These are phyloP conservation scores for Ormyrus thymus DNA, from an alignment of 2,888 invertebrate genomes.

Conservation along the genomic window DNA sequence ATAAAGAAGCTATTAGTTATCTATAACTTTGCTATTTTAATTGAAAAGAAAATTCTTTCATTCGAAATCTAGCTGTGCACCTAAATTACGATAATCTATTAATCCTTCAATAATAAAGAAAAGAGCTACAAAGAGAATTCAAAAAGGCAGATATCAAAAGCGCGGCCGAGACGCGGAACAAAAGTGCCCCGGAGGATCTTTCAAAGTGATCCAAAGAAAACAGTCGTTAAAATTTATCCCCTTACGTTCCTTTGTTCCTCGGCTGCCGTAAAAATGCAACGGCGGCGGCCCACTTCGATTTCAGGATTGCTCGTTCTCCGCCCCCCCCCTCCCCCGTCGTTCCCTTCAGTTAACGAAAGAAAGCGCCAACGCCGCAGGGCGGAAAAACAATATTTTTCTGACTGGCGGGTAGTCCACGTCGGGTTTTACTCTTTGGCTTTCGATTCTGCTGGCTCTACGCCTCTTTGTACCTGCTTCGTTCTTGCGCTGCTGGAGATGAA, in stretches of 20 bases:
- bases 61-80: neutral
- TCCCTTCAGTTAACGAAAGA: slow-evolving; percentile 48
- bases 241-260: slow-evolving; percentile 52
- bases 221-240: slow-evolving; percentile 56
- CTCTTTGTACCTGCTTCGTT: neutral
- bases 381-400: slow-evolving; percentile 58
- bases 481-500: neutral
- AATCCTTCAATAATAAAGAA: neutral
- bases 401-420: slow-evolving; percentile 33
- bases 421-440: slow-evolving; percentile 3
- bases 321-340: slow-evolving; percentile 38
- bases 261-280: slow-evolving; percentile 19
- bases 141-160: neutral
- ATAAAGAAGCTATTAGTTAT: too few relatives aligned
- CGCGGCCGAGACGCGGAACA: neutral
- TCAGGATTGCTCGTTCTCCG: slow-evolving; percentile 4
- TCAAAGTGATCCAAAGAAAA: slow-evolving; percentile 59
- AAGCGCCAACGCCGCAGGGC: slow-evolving; percentile 52
- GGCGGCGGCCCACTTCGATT: slow-evolving; percentile 34
- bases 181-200: slow-evolving; percentile 36
- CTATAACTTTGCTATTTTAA: neutral
- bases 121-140: neutral
- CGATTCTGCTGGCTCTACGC: neutral
- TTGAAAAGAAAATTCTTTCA: neutral
- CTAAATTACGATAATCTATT: neutral